A percentile compares a stretch with the other conserved stretches of the same genome.
phyloP scores from a whole-genome alignment of 2,797 vertebrate genomes.

The Cyclura pinguis region DNA sequence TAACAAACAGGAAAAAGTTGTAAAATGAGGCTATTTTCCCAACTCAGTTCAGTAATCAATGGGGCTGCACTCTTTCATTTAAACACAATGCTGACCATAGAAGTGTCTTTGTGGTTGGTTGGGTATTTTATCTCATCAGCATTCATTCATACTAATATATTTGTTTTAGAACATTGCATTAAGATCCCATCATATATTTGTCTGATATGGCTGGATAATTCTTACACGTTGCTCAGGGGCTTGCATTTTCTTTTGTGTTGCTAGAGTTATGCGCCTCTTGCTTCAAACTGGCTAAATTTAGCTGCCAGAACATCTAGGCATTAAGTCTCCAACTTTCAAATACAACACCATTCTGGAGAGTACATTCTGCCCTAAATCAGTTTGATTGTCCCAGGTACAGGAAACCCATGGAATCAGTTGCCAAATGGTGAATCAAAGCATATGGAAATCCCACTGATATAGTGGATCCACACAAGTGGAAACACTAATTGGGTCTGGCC shows the following conservation, averaged over 20 bases:
- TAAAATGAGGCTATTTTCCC: neutral
- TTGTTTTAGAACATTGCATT: neutral
- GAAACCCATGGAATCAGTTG: no score
- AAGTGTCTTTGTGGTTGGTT: neutral
- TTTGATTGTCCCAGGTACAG: no score
- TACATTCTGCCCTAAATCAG: no score
- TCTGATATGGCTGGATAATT: no score
- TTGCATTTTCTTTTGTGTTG: neutral
- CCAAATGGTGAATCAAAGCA: no score
- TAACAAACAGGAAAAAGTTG: neutral
- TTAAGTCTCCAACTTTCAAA: neutral
- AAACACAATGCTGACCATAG: neutral
- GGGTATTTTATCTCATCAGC: neutral
- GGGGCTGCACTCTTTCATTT: neutral
- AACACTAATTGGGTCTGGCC: no score
- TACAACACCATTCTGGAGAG: neutral
- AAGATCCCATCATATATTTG: neutral
- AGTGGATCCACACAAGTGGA: no score
- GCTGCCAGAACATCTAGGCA: neutral
- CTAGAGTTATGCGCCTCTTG: neutral
- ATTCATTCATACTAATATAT: neutral
- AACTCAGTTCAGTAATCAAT: neutral
- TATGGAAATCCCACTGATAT: no score
- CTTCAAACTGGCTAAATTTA: neutral
- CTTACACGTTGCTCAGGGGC: neutral